phyloP scores from a whole-genome alignment of 2,888 invertebrate species.

The Brachynemurus nebulosus region DNA sequence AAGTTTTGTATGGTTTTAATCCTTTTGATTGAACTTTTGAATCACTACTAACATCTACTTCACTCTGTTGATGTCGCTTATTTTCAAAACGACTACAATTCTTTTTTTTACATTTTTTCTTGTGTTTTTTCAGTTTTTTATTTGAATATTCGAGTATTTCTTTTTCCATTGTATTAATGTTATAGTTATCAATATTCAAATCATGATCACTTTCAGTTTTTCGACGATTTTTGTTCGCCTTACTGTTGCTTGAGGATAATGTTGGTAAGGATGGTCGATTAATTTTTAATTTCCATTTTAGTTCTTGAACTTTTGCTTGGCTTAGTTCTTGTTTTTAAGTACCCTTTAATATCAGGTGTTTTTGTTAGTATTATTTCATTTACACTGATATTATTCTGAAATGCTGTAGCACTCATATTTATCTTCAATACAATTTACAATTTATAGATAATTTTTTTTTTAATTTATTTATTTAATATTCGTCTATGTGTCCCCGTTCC shows the following conservation, averaged over 20 bases:
- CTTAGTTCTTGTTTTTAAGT: not conserved
- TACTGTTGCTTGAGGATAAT: not conserved
- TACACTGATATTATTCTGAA: too few relatives aligned
- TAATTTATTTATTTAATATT: too few relatives aligned
- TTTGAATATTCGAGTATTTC: slow-evolving; percentile 5
- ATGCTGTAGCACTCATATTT: too few relatives aligned
- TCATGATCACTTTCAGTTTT: slow-evolving; percentile 13
- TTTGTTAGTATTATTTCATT: too few relatives aligned
- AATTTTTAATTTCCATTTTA: slow-evolving; percentile 4
- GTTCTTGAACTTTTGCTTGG: not conserved
- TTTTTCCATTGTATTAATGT: slow-evolving; percentile 12
- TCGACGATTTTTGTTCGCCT: not conserved
- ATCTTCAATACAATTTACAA: too few relatives aligned
- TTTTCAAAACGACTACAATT: not conserved
- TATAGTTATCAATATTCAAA: slow-evolving; percentile 9
- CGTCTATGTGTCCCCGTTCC: too few relatives aligned
- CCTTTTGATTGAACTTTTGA: too few relatives aligned
- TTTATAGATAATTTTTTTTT: too few relatives aligned
- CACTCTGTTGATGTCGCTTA: too few relatives aligned
- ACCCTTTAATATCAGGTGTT: too few relatives aligned
- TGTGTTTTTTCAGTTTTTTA: not conserved
- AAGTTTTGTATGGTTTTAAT: too few relatives aligned
- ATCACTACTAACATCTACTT: too few relatives aligned
- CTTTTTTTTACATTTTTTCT: not conserved
- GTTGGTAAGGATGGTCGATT: slow-evolving; percentile 1